Base-by-base conservation (phyloP, 2,888 invertebrate species). In the Syrista parreyssii region DNA sequence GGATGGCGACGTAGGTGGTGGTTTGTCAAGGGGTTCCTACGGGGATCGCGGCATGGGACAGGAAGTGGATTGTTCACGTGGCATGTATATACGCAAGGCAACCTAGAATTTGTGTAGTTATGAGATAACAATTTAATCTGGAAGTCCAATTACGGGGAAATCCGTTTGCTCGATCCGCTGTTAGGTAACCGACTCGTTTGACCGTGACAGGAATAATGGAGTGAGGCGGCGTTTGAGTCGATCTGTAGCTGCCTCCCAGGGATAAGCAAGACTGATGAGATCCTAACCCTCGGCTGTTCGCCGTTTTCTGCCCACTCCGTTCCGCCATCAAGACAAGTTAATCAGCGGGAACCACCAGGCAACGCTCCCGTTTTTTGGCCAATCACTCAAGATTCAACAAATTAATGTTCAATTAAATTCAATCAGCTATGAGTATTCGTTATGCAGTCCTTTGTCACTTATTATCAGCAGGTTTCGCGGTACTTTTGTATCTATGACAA, bases 181-280 rank as follows among this genome's bases (percentile, higher is more conserved):
- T 78, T 76, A 81, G 79, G 81, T 81, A 84, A 84, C 82, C 81
- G 78, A 79, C 80, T 83, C 83, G 83, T 79, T 86, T 84, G 81
- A 83, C 83, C 85, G 83, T 84, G 86, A 86, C 85, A 83, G 82
- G 82, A 84, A 86, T 86, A 86, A 85, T 84, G 82, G 83, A 86
- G 82, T 75, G 81, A 77, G 80, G 78, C 78, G 82, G 83, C 81
- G 80, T 81, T 85, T 79, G 84, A 84, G 82, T 82, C 84, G 84
- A 81, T 84, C 81, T 83, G 81, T 83, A 81, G 82, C 82, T 80
- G 79, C 79, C 82, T 80, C 80, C 74, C 73, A 71, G 78, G 80
- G 84, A 84, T 86, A 86, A 85, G 84, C 83, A 86, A 85, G 85
- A 86, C 84, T 80, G 83, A 85, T 85, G 86, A 85, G 84, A 79